Evolutionary conservation across 2,797 vertebrate genomes (phyloP), one percentile per base, ranked within the genome.

Genomic region (Eurystomus glaucurus): DNA sequence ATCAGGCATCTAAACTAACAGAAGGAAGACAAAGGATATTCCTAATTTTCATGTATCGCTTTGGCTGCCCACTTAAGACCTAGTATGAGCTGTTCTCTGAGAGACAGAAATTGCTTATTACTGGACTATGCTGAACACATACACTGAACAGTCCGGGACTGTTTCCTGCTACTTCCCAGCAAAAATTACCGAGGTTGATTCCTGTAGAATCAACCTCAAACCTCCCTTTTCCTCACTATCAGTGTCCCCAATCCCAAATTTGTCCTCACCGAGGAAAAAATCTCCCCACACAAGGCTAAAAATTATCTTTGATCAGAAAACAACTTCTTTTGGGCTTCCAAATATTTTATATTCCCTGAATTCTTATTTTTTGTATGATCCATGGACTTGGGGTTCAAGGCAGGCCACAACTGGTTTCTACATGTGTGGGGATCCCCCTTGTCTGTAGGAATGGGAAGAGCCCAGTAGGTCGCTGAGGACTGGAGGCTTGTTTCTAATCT

Each of bases 1-100:
- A 87, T 62, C 88, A 87, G 88, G 77, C 88, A 88, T 62, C 95
- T 93, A 74, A 96, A 96, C 74, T 91, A 97, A 92, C 96, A 96
- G 93, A 94, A 96, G 94, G 96, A 97, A 95, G 95, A 33, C 84
- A 95, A 90, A 85, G 90, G 90, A 96, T 96, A 93, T 95, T 95
- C 90, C 92, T 93, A 86, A 92, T 97, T 93, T 96, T 89, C 66
- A 4, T 9, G 3, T 90, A 28, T 87, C 54, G 7, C 3, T 87
- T 95, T 79, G 85, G 39, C 80, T 77, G 51, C 48, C 88, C 80
- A 54, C 51, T 93, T 96, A 87, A 90, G 55, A 93, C 22, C 51
- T 4, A 21, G 41, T 68, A 62, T 23, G 84, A 85, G 74, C 70
- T 74, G 41, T 55, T 80, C 35, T 75, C 68, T 28, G 7, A 23